phyloP scores from a whole-genome alignment of 1,140 invertebrate species.

The Cephus cinctus region DNA sequence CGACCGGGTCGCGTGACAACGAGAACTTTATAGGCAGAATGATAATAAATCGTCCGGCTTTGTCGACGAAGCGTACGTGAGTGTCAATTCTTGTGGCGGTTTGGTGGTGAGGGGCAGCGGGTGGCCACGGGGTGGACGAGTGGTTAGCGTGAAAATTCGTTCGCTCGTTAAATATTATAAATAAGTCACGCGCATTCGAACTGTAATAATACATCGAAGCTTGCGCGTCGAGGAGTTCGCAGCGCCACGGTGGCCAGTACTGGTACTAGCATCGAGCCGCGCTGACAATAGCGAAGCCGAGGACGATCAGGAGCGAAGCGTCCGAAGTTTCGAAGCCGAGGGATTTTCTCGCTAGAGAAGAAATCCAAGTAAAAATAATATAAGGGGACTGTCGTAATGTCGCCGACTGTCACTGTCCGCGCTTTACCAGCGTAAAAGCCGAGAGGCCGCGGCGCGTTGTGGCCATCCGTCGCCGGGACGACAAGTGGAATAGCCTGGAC shows the following conservation, averaged over 20 bases:
- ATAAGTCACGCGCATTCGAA: no score
- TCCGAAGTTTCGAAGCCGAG: neutral
- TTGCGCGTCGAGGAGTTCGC: no score
- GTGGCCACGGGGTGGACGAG: no score
- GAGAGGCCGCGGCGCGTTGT: neutral
- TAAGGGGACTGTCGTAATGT: neutral
- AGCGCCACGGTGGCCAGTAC: neutral
- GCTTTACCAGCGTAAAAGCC: neutral
- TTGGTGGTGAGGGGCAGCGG: no score
- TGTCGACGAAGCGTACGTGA: no score
- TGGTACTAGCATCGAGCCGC: neutral
- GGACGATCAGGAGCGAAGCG: neutral
- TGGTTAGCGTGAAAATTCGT: no score
- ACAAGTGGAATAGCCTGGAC: neutral
- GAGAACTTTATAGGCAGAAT: no score
- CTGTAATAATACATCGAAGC: no score
- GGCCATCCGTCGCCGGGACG: constrained; percentile 3
- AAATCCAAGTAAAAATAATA: neutral
- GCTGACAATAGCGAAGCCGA: neutral
- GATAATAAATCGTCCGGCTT: no score
- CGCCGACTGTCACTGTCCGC: no score
- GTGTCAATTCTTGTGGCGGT: no score
- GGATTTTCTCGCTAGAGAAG: neutral
- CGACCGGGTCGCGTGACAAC: no score
- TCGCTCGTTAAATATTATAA: constrained; percentile 2